Base-by-base conservation (phyloP, 2,888 invertebrate genomes). In the Ashinkailepas kermadecensis region DNA sequence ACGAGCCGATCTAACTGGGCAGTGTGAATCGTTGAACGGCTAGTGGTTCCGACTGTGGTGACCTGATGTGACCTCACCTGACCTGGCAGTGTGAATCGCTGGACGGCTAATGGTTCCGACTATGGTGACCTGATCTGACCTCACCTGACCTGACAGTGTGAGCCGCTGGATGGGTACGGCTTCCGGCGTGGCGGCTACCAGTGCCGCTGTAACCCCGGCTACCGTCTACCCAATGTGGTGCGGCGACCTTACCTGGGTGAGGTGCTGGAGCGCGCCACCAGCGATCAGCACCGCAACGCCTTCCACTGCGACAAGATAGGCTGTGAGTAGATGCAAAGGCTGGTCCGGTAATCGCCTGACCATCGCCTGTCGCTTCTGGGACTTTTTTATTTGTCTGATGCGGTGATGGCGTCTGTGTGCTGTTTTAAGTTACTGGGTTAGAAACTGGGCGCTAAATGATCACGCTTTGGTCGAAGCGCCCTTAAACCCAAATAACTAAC, bases 101-200 rank as follows among this genome's bases (percentile, higher is more conserved):
- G 39, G 4, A 4, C 39, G 39, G 39, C 39, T 39, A 39, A 39
- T 39, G 39, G 39, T 39, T 39, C 39, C 4, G 39, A 39, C 39
- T 39, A n/a, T n/a, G 39, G 39, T 39, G 39, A 39, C 39, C 39
- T 39, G 39, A 39, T 4, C 39, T 39, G 39, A 39, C 4, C 39
- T 56, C 8, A 10, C 10, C 58, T 64, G 56, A 64, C 80, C 58
- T 79, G 86, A 78, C 86, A 95, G 94, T 99, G 98, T 88, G 98
- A 99, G 88, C 98, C 98, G 0, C 88, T 98, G 81, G 93, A 96
- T 87, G 98, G 98, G 8, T 99, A 95, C 94, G 98, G 98, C 74
- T 97, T 95, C 88, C 91, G 97, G 81, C 91, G 98, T 86, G 98
- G 98, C 81, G 97, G 96, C 12, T 98, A 97, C 88, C 96, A 96